Evolutionary conservation across 2,797 vertebrate genomes (phyloP).

Genomic region (Rhinella marina): DNA sequence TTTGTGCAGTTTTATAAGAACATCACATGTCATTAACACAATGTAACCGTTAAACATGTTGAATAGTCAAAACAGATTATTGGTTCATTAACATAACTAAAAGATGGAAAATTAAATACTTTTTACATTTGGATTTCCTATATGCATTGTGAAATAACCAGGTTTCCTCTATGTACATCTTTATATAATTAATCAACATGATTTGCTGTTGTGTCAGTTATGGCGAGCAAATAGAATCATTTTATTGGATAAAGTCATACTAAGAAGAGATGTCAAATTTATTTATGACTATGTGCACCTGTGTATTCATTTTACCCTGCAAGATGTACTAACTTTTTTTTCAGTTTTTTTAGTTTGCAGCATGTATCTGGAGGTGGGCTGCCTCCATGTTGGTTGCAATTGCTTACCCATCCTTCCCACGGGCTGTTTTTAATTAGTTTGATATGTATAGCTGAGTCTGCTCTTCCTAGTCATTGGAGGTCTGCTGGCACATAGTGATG

Average conservation of each 20-base stretch:
- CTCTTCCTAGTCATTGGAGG: too few relatives aligned
- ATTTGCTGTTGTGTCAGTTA: slow-evolving; percentile 5
- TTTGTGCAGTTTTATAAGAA: slow-evolving; percentile 52
- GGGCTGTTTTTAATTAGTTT: too few relatives aligned
- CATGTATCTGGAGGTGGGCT: too few relatives aligned
- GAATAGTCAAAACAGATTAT: slow-evolving; percentile 33
- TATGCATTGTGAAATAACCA: slow-evolving; percentile 28
- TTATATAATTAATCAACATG: slow-evolving; percentile 17
- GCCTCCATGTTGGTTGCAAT: too few relatives aligned
- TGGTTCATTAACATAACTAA: slow-evolving; percentile 28
- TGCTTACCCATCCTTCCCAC: too few relatives aligned
- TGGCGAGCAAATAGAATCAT: neutral
- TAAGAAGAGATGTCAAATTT: neutral
- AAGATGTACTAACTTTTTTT: too few relatives aligned
- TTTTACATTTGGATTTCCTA: slow-evolving; percentile 40
- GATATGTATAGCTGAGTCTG: too few relatives aligned
- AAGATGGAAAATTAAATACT: slow-evolving; percentile 40
- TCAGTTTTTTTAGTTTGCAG: too few relatives aligned
- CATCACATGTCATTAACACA: slow-evolving; percentile 50
- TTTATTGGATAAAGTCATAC: neutral
- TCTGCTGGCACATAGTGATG: too few relatives aligned
- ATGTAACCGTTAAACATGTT: slow-evolving; percentile 29
- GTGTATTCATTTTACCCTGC: too few relatives aligned
- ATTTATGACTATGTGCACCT: too few relatives aligned
- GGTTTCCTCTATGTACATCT: slow-evolving; percentile 26